Base-by-base conservation (phyloP, 2,888 invertebrate species). In the Ichneumoninae sp. region DNA sequence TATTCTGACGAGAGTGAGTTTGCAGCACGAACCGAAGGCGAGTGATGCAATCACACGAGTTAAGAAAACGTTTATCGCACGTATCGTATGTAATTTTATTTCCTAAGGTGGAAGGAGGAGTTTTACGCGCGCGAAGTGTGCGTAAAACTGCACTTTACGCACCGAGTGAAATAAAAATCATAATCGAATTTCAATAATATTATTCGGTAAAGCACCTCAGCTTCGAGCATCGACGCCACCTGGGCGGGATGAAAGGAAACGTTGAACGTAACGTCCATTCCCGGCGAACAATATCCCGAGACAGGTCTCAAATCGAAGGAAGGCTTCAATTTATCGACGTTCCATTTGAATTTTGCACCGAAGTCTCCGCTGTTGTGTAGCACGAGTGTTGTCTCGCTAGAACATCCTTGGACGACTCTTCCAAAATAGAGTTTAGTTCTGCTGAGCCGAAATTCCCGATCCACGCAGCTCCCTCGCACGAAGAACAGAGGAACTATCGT, bases 241-340 rank as follows among this genome's bases (percentile, higher is more conserved):
- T 93, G 91, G 26, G 89, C 89, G 2, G 96, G 96, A 89, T 95
- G 95, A 91, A 96, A 96, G 33, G 94, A 95, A 50, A 96, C 95
- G 33, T 95, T 95, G 89, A 96, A 96, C 1, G 95, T 95, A 0
- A 96, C 95, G 86, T 95, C 95, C 86, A 95, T 95, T 47, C 95
- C 95, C 0, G 96, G 95, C 3, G 96, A 95, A 84, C 96, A 95
- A 87, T 95, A 95, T 4, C 97, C 97, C 78, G 95, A 94, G 87
- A 94, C 92, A 0, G 97, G 97, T 0, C 93, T 92, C 87, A 97
- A 95, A 6, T 93, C 94, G 90, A 96, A 96, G 88, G 95, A 95
- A 1, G 93, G 92, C 60, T 91, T 90, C 71, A 94, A 92, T 85
- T 94, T 94, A 8, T 94, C 92, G 5, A 93, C 87, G 84, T 93